phyloP scores from a whole-genome alignment of 2,888 invertebrate genomes.

The Rhamphomyia laevipes region DNA sequence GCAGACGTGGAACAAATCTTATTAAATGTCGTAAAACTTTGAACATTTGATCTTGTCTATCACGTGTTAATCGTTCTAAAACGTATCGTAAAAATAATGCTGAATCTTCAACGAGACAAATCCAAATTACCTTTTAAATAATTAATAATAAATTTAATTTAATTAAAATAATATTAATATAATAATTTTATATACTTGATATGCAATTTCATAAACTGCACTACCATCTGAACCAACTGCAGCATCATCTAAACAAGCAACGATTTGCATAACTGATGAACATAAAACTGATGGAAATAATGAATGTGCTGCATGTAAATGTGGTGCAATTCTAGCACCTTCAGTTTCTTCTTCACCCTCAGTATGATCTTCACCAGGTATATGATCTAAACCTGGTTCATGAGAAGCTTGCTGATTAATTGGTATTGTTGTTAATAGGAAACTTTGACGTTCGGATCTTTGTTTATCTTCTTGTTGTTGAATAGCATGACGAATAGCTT shows the following conservation, averaged over 20 bases:
- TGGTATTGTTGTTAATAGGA: conserved; percentile 89
- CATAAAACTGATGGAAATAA: conserved; percentile 95
- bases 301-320: conserved; percentile 84
- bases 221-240: conserved; percentile 89
- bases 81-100: conserved; percentile 92
- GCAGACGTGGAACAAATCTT: conserved; percentile 81
- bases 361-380: conserved; percentile 69
- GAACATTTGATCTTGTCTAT: conserved; percentile 89
- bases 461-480: conserved; percentile 94
- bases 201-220: conserved; percentile 94
- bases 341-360: conserved; percentile 67
- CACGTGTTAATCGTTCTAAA: conserved; percentile 85
- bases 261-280: conserved; percentile 89
- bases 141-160: background rate
- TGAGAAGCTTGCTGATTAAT: conserved; percentile 91
- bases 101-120: conserved; percentile 95
- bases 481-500: conserved; percentile 88
- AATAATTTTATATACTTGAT: conserved; percentile 54
- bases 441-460: conserved; percentile 87
- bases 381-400: conserved; percentile 84
- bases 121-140: conserved; percentile 77
- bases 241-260: conserved; percentile 88
- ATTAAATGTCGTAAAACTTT: conserved; percentile 84
- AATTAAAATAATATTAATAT: background rate
- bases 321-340: conserved; percentile 62